phyloP scores from a whole-genome alignment of 2,113 vertebrate species.

The Sturnus vulgaris region DNA sequence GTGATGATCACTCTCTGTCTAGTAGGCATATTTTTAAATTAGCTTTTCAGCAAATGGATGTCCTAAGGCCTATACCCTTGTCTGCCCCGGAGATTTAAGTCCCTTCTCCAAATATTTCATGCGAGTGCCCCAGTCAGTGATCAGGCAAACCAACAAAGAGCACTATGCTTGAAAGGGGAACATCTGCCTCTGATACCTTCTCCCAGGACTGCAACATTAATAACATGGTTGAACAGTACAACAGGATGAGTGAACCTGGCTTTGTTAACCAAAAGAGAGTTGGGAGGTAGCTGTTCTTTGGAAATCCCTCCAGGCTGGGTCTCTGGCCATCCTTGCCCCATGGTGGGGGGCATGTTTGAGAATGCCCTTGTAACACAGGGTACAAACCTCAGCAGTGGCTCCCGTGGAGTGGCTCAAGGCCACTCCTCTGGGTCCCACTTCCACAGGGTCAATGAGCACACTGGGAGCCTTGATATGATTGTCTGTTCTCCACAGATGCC shows the following conservation, averaged over 20 bases:
- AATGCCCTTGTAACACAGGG: neutral
- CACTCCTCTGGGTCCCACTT: neutral
- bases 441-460: neutral
- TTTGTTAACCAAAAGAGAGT: neutral
- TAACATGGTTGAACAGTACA: neutral
- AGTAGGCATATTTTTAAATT: neutral
- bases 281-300: neutral
- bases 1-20: neutral
- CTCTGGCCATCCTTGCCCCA: neutral
- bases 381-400: neutral
- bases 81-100: neutral
- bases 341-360: neutral
- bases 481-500: neutral
- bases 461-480: neutral
- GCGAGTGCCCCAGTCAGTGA: neutral
- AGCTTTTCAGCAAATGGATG: neutral
- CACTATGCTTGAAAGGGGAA: neutral
- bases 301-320: neutral
- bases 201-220: neutral
- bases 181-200: neutral
- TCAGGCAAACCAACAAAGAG: neutral
- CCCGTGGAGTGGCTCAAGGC: neutral
- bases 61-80: neutral
- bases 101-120: neutral
- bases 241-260: neutral